These are phyloP conservation scores for Pycnonotus jocosus DNA, from an alignment of 2,113 vertebrate genomes.

Conservation along the genomic window DNA sequence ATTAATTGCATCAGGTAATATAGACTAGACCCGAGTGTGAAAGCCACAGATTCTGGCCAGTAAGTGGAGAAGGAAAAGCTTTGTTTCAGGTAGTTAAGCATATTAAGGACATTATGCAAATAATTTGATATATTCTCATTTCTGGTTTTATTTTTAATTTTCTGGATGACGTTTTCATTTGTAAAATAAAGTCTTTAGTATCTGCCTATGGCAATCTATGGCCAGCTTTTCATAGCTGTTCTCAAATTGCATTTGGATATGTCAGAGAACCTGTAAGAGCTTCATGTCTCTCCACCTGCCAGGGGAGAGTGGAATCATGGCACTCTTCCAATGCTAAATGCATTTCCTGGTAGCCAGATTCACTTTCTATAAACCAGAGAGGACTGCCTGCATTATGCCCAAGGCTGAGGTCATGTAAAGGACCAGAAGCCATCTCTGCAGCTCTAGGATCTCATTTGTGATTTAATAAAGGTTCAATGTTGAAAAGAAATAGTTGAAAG, in stretches of 20 bases:
- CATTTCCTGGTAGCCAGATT: background rate
- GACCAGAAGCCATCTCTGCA: background rate
- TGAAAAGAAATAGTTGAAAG: background rate
- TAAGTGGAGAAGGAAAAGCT: background rate
- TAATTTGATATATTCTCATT: background rate
- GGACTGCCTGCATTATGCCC: background rate
- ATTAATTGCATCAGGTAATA: background rate
- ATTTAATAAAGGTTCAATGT: background rate
- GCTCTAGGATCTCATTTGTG: background rate
- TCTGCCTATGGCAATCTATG: background rate
- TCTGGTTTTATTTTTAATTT: slow-evolving; percentile 12
- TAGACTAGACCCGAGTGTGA: background rate
- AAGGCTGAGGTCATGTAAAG: background rate
- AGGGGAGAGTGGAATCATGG: background rate
- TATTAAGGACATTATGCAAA: background rate
- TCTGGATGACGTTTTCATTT: slow-evolving; percentile 25
- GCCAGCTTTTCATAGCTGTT: background rate
- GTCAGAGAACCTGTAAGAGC: background rate
- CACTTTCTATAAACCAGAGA: background rate
- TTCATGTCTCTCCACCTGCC: background rate
- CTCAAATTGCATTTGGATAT: background rate
- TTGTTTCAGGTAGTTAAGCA: background rate
- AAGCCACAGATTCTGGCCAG: background rate
- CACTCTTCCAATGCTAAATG: slow-evolving; percentile 26
- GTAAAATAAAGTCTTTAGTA: background rate